A percentile compares a stretch with the other conserved stretches of the same genome.
Conservation (phyloP, 2,113 vertebrate species). For the Callionymus lyra region DNA sequence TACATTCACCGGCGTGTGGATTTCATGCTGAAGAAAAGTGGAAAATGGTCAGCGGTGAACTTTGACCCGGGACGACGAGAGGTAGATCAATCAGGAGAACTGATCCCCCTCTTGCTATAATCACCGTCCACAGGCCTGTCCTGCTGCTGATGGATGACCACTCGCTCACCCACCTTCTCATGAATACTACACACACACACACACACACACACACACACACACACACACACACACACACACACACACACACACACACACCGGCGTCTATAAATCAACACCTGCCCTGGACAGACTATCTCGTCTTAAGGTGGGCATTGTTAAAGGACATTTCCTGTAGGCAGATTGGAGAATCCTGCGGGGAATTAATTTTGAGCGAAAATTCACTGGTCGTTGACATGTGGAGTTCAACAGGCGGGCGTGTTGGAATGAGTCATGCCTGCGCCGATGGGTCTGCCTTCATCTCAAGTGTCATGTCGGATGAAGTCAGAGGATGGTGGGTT, state of each 20-base stretch:
- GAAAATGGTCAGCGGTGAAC: constrained; percentile 47
- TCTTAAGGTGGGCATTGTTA: constrained; percentile 21
- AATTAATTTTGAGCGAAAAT: constrained; percentile 16
- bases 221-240: constrained; percentile 3
- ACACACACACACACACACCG: not conserved
- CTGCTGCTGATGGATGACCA: constrained; percentile 42
- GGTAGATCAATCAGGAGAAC: constrained; percentile 48
- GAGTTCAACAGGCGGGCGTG: too few species aligned
- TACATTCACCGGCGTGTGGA: constrained; percentile 22
- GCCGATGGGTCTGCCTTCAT: too few species aligned
- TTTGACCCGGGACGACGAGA: constrained; percentile 36
- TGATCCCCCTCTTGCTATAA: constrained; percentile 25
- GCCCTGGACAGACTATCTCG: constrained; percentile 2
- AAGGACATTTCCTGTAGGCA: constrained; percentile 23
- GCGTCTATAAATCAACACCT: constrained; percentile 20
- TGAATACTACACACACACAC: constrained; percentile 2
- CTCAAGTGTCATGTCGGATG: too few species aligned
- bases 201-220: constrained; percentile 1
- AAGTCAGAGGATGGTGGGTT: too few species aligned
- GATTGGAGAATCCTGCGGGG: constrained; percentile 14
- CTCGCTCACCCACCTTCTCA: constrained; percentile 21
- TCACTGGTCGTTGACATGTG: constrained; percentile 3
- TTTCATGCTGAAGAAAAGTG: constrained; percentile 28
- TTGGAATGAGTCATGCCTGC: too few species aligned
- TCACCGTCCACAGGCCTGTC: constrained; percentile 40